Evolutionary conservation across 1,140 invertebrate species (phyloP), one percentile per base, ranked within the genome.

Genomic region (Caenorhabditis tropicalis): DNA sequence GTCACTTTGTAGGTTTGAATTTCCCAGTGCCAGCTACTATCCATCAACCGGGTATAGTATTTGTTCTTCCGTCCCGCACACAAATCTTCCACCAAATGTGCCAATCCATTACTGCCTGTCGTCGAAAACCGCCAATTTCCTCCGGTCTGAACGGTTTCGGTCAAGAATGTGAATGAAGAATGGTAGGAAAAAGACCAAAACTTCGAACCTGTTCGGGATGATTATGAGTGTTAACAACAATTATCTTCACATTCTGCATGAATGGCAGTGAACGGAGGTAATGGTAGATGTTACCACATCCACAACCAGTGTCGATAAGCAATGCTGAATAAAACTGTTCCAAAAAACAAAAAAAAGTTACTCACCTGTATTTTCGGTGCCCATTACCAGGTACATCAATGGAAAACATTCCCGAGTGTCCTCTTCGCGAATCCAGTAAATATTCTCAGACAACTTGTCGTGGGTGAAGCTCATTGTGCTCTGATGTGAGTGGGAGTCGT

Each of bases 1-100:
- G 87, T 88, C 7, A 88, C 85, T 82, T 88, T 88, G 56, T 88
- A 88, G 16, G 87, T 87, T 60, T 87, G 29, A 12, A 88, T 82
- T 70, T 86, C 79, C 87, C 87, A 87, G 51, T 87, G 86, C 58
- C 83, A 87, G 56, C 82, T 82, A 19, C 85, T 87, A 70, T 88
- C 79, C 39, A 86, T 81, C 29, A 84, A 56, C 21, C 70, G 79
- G 15, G 87, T 88, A 60, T 88, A 88, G 39, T 87, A 86, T 53
- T 86, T 87, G 65, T 86, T 58, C 16, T 70, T 74, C 0, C 79
- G 48, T 3, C 74, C 70, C 15, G 84, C 87, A 74, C 84, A 88
- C 29, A 87, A 82, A 79, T 85, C 83, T 27, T 85, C 82, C 21
- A 87, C 86, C 65, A 85, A 53, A 80, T 86, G 86, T 27, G 86